These are phyloP conservation scores for Melanotaenia trifasciata DNA, from an alignment of 2,797 vertebrate species.

Conservation along the genomic window DNA sequence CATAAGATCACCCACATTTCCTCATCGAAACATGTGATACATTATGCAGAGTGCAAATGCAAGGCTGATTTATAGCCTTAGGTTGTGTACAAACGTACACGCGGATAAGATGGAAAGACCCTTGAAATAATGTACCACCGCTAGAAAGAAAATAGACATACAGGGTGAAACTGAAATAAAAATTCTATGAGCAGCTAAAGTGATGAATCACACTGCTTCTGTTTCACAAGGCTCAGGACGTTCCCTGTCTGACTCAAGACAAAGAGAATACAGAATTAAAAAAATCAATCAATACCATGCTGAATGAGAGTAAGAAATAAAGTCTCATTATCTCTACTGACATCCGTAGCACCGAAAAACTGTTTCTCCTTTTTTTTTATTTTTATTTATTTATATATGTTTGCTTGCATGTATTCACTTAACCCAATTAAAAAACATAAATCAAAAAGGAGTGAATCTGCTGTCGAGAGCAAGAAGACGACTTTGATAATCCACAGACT, in stretches of 20 bases:
- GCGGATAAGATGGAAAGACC: conserved; percentile 73
- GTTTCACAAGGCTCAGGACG: conserved; percentile 26
- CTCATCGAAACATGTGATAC: conserved; percentile 87
- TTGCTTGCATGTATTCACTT: conserved; percentile 39
- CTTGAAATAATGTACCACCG: conserved; percentile 44
- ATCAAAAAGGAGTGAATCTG: conserved; percentile 62
- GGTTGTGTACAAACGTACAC: conserved; percentile 85
- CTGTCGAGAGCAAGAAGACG: conserved; percentile 47
- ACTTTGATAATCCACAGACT: conserved; percentile 65
- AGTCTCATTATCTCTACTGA: conserved; percentile 43
- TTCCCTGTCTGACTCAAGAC: conserved; percentile 58
- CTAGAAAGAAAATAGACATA: conserved; percentile 16
- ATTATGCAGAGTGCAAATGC: conserved; percentile 92
- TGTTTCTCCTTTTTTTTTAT: conserved; percentile 31
- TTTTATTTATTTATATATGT: background rate
- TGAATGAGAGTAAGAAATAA: conserved; percentile 54
- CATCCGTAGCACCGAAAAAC: conserved; percentile 8
- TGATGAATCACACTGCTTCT: conserved; percentile 65
- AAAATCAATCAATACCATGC: conserved; percentile 50
- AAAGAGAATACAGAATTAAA: conserved; percentile 69
- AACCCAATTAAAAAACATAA: conserved; percentile 62
- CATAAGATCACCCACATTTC: conserved; percentile 90
- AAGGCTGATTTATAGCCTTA: conserved; percentile 88
- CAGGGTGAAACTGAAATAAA: conserved; percentile 45
- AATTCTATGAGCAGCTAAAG: conserved; percentile 48